Base-by-base conservation (phyloP, 2,888 invertebrate species). In the Deilephila porcellus region DNA sequence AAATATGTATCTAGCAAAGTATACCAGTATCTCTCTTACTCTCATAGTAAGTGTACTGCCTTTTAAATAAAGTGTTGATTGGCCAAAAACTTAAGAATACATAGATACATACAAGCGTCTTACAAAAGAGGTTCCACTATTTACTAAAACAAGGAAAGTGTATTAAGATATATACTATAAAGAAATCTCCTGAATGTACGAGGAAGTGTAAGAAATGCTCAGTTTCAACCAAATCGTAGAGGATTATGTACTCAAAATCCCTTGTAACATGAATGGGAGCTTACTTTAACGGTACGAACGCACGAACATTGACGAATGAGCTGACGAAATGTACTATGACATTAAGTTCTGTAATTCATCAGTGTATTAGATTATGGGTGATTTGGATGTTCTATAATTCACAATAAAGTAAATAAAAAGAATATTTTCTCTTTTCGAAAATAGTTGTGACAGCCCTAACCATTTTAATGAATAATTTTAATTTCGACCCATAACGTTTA, bases 161-260 rank as follows among this genome's bases (percentile, higher is more conserved):
- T 32, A 19, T 19, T 29, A 62, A 5, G 17, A 32, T 34, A 6
- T 34, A 6, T n/a, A n/a, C 19, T 4, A 4, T n/a, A 19, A 63
- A 63, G 19, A n/a, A 63, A 63, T 63, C 7, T 62, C 4, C 19
- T 63, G 25, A 60, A 63, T 63, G 32, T 62, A 34, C 14, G 19
- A 63, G n/a, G 63, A 62, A 62, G 34, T 63, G 63, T 34, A 34
- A 6, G n/a, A 37, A 34, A 37, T n/a, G 37, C 63, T 37, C n/a
- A 20, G 37, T 64, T 64, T 19, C 8, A 8, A n/a, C 11, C 63
- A 64, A 64, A 64, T 37, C 63, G 8, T 64, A 19, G 56, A 56
- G 37, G 37, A 64, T 64, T 64, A 64, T 37, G 25, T 64, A 45
- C 45, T 64, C 20, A 19, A 63, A 56, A 34, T 63, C 63, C 63